These are phyloP conservation scores for Gryllus bimaculatus DNA, from an alignment of 1,140 invertebrate species.

Conservation along the genomic window DNA sequence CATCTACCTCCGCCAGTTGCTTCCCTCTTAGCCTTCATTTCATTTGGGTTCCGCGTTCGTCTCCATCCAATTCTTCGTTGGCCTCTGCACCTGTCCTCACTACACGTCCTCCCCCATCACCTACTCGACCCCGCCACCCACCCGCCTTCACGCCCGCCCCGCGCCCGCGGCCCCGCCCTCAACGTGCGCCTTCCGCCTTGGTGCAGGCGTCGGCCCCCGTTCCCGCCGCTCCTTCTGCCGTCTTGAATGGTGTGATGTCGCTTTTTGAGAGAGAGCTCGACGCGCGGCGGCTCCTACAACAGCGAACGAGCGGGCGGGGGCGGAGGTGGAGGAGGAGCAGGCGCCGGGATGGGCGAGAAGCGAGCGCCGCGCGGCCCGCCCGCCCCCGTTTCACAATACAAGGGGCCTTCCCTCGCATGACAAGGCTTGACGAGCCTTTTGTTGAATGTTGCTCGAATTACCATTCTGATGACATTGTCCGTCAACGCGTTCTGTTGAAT, in stretches of 20 bases:
- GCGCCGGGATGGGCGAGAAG: too few species aligned
- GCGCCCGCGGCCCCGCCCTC: too few species aligned
- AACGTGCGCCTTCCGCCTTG: not conserved
- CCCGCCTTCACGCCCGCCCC: not conserved
- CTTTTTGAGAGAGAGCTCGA: too few species aligned
- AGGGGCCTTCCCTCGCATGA: not conserved
- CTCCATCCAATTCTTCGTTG: not conserved
- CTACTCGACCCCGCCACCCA: not conserved
- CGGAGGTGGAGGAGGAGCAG: too few species aligned
- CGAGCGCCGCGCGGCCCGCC: too few species aligned
- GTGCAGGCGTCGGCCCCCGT: too few species aligned
- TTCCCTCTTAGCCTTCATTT: not conserved
- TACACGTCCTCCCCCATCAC: not conserved
- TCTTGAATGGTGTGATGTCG: too few species aligned
- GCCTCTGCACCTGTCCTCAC: not conserved
- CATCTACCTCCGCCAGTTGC: not conserved
- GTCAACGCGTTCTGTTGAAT: conserved; percentile 8
- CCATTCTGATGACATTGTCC: conserved; percentile 17
- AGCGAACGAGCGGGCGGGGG: too few species aligned
- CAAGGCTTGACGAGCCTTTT: conserved; percentile 16
- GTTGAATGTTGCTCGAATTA: conserved; percentile 8
- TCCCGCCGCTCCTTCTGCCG: too few species aligned
- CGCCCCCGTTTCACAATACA: too few species aligned
- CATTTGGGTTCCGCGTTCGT: not conserved
- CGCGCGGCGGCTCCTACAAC: not conserved